Evolutionary conservation across 1,140 invertebrate genomes (phyloP).

Genomic region (Diorhabda sublineata): DNA sequence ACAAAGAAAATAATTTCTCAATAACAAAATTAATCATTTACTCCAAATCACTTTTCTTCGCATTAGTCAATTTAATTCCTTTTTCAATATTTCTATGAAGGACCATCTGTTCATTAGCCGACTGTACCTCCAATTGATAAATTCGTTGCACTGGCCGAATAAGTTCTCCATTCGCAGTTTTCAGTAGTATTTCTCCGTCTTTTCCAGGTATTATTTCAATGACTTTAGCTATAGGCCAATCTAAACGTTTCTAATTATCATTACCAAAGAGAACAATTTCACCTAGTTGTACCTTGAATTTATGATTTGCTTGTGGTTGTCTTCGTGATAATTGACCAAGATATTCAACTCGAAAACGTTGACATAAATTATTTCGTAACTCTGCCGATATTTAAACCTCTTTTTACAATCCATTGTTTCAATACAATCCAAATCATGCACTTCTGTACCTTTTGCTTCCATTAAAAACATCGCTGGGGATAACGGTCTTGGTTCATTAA

Average conservation of each 20-base stretch:
- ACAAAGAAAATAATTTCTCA: too few relatives aligned
- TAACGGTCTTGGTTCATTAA: too few relatives aligned
- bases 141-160: too few relatives aligned
- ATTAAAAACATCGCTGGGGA: too few relatives aligned
- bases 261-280: conserved; percentile 20
- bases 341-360: neutral
- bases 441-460: too few relatives aligned
- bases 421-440: neutral
- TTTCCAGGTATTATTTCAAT: conserved; percentile 19
- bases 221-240: conserved; percentile 22
- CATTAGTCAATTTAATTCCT: too few relatives aligned
- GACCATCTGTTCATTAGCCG: too few relatives aligned
- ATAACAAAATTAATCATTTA: too few relatives aligned
- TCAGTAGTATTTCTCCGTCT: conserved; percentile 19
- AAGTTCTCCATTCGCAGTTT: neutral
- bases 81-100: too few relatives aligned
- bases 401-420: neutral
- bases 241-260: conserved; percentile 20
- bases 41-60: too few relatives aligned
- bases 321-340: neutral
- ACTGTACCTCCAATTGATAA: too few relatives aligned
- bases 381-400: neutral
- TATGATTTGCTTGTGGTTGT: neutral
- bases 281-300: neutral
- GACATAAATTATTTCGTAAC: neutral